A percentile compares a stretch with the other conserved stretches of the same genome.
Conservation (phyloP, 2,113 vertebrate species). For the Colistium nudipinnis region DNA sequence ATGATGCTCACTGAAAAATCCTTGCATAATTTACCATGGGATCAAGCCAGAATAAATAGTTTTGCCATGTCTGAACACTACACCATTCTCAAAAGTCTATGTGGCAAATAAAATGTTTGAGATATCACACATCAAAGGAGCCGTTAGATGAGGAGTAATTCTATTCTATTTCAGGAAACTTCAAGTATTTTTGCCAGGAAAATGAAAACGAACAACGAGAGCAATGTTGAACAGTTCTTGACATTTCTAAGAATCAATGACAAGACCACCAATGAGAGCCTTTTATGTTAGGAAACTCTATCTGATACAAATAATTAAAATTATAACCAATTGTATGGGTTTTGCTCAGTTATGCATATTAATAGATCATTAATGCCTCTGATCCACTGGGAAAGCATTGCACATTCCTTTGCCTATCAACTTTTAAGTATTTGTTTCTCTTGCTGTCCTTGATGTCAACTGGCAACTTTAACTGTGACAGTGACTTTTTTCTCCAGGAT, state of each 20-base stretch:
- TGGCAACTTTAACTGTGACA: not conserved
- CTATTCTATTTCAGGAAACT: not conserved
- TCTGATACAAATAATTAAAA: not conserved
- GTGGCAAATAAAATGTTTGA: conserved; percentile 29
- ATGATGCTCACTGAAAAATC: not conserved
- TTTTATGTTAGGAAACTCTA: not conserved
- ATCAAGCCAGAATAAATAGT: not conserved
- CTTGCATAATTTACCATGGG: not conserved
- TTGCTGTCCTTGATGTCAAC: not conserved
- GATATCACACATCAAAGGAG: conserved; percentile 20
- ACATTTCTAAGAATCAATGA: not conserved
- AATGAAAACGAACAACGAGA: not conserved
- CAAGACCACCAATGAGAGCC: not conserved
- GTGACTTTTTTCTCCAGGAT: not conserved
- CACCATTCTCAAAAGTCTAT: not conserved
- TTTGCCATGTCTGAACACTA: not conserved
- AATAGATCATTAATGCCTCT: not conserved
- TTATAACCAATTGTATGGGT: not conserved
- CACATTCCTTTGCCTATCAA: not conserved
- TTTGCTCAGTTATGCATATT: not conserved
- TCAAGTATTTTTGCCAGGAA: conserved; percentile 10
- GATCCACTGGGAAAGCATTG: not conserved
- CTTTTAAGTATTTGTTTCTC: conserved; percentile 16
- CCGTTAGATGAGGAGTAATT: conserved; percentile 2
- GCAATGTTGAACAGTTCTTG: not conserved